Evolutionary conservation across 2,888 invertebrate species (phyloP), one percentile per base, ranked within the genome.

Genomic region (Lordiphosa fenestrarum): DNA sequence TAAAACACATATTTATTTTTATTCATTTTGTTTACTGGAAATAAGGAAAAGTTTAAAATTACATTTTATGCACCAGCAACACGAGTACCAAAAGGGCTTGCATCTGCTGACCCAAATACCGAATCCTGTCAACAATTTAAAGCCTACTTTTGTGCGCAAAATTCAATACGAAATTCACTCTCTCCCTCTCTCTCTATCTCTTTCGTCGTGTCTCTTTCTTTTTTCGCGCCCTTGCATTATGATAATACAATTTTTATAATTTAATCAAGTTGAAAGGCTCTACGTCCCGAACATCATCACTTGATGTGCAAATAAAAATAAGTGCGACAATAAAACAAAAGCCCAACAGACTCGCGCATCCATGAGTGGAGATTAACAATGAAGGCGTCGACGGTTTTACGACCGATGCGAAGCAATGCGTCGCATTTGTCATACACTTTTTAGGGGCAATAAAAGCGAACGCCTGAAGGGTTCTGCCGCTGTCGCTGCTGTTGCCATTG

Each of bases 171-270:
- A 61, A 73, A 66, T 63, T 55, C 56, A 52, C 42, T 59, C 42
- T 51, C 39, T 35, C 42, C 7, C 35, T 49, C 42, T 42, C 15
- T 54, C 48, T 59, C 42, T 51, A 36, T 38, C 42, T 10, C 35
- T 49, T 39, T 42, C 15, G 48, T 2, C 19, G 2, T 3, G 40
- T 4, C 9, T 13, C 39, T 4, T 9, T 39, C 33, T 46, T 19
- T 6, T 51, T 36, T 25, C 19, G 39, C 58, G 21, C 48, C 23
- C 13, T 39, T 62, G 69, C 77, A 61, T 48, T 57, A 66, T 64
- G 51, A 66, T 77, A 77, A 80, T 72, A 74, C 58, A 78, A 80
- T 81, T 78, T 82, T 82, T 85, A 77, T 83, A 86, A 84, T 84
- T 86, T 77, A 84, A 86, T 84, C 85, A 83, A 73, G 66, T 66